Conservation (phyloP, 2,113 vertebrate genomes). For the Thamnophis sirtalis region DNA sequence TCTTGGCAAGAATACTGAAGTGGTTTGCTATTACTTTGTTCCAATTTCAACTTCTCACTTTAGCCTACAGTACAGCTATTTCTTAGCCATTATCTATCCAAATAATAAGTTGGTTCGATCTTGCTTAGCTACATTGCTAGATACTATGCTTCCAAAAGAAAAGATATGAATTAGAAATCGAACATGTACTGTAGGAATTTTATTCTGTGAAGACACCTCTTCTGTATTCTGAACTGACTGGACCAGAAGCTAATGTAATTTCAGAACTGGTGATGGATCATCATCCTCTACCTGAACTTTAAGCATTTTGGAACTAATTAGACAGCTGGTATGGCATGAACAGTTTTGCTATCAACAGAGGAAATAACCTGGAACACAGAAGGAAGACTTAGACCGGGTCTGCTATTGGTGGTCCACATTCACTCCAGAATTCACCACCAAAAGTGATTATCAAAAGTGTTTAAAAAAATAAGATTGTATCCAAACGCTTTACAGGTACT, state of each 20-base stretch:
- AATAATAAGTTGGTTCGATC: neutral
- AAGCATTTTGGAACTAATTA: neutral
- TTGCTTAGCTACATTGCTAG: neutral
- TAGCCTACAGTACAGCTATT: neutral
- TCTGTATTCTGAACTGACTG: neutral
- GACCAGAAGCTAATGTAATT: neutral
- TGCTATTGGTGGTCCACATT: neutral
- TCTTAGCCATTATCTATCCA: neutral
- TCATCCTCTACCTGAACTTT: neutral
- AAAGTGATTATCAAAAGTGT: neutral
- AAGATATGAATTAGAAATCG: neutral
- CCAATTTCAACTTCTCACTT: neutral
- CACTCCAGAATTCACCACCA: neutral
- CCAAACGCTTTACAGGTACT: neutral
- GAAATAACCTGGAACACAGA: neutral
- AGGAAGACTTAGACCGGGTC: neutral
- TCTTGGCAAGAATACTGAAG: neutral
- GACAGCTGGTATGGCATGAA: neutral
- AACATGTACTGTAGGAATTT: neutral
- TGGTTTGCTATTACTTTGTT: neutral
- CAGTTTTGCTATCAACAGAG: neutral
- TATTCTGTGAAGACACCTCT: neutral
- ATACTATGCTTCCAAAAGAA: neutral
- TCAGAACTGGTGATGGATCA: neutral
- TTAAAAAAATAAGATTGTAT: neutral